phyloP scores from a whole-genome alignment of 2,113 vertebrate genomes.

The Phylloscopus trochilus region DNA sequence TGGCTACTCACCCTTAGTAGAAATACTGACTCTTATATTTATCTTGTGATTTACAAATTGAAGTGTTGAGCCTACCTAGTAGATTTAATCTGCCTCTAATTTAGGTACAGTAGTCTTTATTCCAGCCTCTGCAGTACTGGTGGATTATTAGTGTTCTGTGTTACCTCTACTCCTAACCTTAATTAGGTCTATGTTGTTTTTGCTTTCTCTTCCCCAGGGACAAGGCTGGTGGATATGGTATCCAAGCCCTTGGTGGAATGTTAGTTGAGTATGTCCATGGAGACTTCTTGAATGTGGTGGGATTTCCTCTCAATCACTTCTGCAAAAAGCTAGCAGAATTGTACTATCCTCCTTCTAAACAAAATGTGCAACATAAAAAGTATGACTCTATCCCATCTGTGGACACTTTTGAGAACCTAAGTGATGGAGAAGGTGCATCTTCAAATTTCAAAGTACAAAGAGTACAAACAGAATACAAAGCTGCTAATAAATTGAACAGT shows the following conservation, averaged over 20 bases:
- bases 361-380: neutral
- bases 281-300: constrained; percentile 93
- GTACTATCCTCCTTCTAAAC: constrained; percentile 55
- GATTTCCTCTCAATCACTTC: constrained; percentile 95
- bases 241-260: constrained; percentile 94
- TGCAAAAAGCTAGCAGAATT: constrained; percentile 84
- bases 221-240: constrained; percentile 97
- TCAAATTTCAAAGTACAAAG: neutral
- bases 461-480: neutral
- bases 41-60: neutral
- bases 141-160: neutral
- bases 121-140: neutral
- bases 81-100: neutral
- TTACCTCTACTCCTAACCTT: neutral
- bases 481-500: neutral
- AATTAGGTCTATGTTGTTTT: neutral
- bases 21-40: neutral
- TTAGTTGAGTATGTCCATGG: constrained; percentile 88
- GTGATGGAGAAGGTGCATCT: constrained; percentile 36
- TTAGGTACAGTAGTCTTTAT: neutral
- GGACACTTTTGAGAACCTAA: constrained; percentile 54
- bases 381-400: constrained; percentile 57
- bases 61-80: neutral
- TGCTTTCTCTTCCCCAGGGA: constrained; percentile 76
- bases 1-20: neutral